A percentile compares a stretch with the other conserved stretches of the same genome.
These are phyloP conservation scores for Anomalospiza imberbis DNA, from an alignment of 2,797 vertebrate genomes.

Conservation along the genomic window DNA sequence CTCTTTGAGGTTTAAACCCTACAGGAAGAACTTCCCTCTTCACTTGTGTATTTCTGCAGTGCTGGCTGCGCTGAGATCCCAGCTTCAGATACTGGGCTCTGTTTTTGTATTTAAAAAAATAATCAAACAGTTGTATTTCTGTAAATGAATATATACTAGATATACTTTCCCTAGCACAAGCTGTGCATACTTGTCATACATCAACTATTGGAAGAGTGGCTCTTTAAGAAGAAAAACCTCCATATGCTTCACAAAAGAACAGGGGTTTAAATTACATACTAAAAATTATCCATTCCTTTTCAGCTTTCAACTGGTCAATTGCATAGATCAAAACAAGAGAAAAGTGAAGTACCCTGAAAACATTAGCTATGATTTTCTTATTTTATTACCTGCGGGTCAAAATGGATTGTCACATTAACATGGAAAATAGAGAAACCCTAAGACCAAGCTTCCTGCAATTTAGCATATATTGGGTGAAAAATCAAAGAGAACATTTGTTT, in stretches of 20 bases:
- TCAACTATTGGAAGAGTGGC: background rate
- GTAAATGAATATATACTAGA: background rate
- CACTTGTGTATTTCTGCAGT: background rate
- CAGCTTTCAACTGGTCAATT: background rate
- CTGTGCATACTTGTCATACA: background rate
- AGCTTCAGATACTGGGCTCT: background rate
- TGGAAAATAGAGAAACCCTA: background rate
- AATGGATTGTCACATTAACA: background rate
- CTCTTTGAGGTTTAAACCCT: background rate
- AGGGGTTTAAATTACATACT: background rate
- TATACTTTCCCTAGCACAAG: background rate
- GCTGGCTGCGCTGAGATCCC: background rate
- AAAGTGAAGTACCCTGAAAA: background rate
- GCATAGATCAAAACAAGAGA: background rate
- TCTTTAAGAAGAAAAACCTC: background rate
- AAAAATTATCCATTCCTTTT: background rate
- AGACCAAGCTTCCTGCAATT: background rate
- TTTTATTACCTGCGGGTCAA: background rate
- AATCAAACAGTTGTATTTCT: background rate
- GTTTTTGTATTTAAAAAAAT: background rate
- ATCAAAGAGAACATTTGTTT: background rate
- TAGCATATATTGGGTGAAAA: background rate
- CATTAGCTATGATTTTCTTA: background rate
- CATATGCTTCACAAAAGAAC: background rate
- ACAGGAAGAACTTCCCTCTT: background rate